Evolutionary conservation across 2,888 invertebrate genomes (phyloP), one percentile per base, ranked within the genome.

Genomic region (Pherbina coryleti): DNA sequence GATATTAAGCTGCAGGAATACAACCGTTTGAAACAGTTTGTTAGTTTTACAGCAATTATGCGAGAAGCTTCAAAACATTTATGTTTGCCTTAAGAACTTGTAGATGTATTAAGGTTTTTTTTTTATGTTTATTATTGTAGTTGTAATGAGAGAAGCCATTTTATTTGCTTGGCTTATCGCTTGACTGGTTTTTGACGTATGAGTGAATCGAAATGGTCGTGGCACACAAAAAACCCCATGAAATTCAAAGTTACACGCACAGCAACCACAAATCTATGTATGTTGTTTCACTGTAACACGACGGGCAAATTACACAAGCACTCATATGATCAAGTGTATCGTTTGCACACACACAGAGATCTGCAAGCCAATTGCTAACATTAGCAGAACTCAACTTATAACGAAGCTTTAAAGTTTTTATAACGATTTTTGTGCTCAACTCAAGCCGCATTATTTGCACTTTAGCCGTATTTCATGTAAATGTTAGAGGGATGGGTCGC

Each of bases 391-490:
- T 22, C 4, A 19, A 11, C 17, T 64, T 64, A n/a, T 5, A 0
- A 11, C 64, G 64, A 5, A 28, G 64, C 69, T 60, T 72, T 31
- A 31, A 60, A 72, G 55, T 72, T 72, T 31, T 34, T 60, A 25
- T 44, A 60, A n/a, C 4, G 44, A 72, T 19, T 60, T 34, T 37
- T 28, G 28, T 28, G 28, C 17, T 19, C 28, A 51, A 7, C 62
- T 77, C 80, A 69, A 78, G 77, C 79, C 76, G 79, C 77, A 80
- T 82, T 82, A 81, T 79, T 80, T 78, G 69, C 80, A 74, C 80
- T 76, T 79, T 57, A 57, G 19, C n/a, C 31, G 11, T 17, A 55
- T 37, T 28, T 25, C 53, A 53, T 25, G 5, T 70, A 25, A 66
- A n/a, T n/a, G n/a, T n/a, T n/a, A n/a, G n/a, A n/a, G n/a, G 37